These are phyloP conservation scores for Bufo gargarizans DNA, from an alignment of 2,113 vertebrate species.

Conservation along the genomic window DNA sequence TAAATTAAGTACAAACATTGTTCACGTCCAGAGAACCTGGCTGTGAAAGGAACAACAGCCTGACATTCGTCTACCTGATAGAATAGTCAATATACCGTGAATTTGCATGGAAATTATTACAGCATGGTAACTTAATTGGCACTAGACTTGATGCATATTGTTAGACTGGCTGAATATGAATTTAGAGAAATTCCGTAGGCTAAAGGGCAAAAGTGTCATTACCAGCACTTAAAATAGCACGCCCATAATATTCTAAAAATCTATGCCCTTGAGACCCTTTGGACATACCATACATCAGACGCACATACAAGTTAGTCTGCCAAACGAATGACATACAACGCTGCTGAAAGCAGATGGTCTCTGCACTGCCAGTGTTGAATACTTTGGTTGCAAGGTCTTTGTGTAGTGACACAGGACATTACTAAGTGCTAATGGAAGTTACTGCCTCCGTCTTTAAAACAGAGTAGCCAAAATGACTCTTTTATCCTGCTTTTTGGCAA, in stretches of 20 bases:
- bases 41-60: too few relatives aligned
- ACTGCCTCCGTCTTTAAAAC: background rate
- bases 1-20: too few relatives aligned
- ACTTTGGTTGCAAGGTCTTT: constrained; percentile 9
- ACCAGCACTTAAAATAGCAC: background rate
- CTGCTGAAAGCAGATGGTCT: background rate
- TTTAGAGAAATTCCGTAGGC: background rate
- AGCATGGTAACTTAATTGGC: background rate
- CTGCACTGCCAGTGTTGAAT: background rate
- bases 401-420: constrained; percentile 1
- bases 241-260: background rate
- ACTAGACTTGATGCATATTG: background rate
- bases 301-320: background rate
- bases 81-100: background rate
- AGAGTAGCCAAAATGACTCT: background rate
- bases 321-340: background rate
- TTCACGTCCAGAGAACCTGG: too few relatives aligned
- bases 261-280: background rate
- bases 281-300: background rate
- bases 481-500: background rate
- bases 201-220: background rate
- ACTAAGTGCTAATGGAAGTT: background rate
- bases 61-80: too few relatives aligned
- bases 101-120: background rate
- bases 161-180: too few relatives aligned